Evolutionary conservation across 1,140 invertebrate genomes (phyloP).

Genomic region (Lycorma delicatula): DNA sequence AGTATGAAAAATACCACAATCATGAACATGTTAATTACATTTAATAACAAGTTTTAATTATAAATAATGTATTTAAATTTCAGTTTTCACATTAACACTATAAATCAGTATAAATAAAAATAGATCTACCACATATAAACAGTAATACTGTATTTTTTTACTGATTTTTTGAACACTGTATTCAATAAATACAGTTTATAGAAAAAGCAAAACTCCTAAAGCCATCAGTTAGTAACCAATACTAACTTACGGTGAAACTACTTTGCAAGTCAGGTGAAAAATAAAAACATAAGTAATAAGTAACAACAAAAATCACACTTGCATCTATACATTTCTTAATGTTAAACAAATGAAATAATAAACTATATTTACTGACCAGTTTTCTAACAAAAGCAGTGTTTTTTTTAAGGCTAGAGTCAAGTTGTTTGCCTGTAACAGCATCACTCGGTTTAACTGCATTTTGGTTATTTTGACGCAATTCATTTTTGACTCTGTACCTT

Average conservation of each 20-base stretch:
- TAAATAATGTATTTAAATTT: too few relatives aligned
- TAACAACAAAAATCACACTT: not conserved
- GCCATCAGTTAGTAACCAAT: not conserved
- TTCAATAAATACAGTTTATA: not conserved
- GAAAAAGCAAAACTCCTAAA: not conserved
- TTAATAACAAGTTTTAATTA: too few relatives aligned
- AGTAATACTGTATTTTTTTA: too few relatives aligned
- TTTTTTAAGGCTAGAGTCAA: conserved; percentile 94
- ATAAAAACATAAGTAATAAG: not conserved
- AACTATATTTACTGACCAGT: conserved; percentile 43
- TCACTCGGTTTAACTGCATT: conserved; percentile 30
- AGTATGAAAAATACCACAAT: too few relatives aligned
- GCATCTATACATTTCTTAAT: not conserved
- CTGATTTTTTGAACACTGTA: too few relatives aligned
- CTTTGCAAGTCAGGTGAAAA: not conserved
- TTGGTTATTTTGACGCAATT: not conserved
- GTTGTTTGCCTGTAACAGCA: conserved; percentile 70
- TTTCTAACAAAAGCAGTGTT: conserved; percentile 98
- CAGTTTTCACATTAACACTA: too few relatives aligned
- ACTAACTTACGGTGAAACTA: not conserved
- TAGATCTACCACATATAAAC: too few relatives aligned
- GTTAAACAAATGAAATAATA: not conserved
- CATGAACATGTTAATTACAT: too few relatives aligned
- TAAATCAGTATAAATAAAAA: too few relatives aligned
- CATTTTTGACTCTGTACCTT: not conserved